Percentiles rank a stretch among this genome's conserved stretches.
phyloP scores from a whole-genome alignment of 1,140 invertebrate species.

The Danaus melanippus region DNA sequence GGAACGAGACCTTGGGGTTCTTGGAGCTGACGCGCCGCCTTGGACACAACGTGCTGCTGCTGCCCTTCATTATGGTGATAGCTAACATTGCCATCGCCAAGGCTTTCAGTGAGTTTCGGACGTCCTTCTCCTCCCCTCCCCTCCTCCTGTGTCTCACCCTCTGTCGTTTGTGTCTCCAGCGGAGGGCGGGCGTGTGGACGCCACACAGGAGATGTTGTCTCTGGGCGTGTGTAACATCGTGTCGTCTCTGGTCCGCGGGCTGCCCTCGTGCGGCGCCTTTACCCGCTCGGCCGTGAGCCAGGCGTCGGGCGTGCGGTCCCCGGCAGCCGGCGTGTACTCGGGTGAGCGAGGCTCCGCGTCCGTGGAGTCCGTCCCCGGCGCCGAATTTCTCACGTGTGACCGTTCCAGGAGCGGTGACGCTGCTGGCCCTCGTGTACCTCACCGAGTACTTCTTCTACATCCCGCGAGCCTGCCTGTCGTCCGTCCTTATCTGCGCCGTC shows the following conservation, averaged over 20 bases:
- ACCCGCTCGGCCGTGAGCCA: constrained; percentile 85
- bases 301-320: constrained; percentile 82
- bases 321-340: constrained; percentile 82
- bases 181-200: constrained; percentile 75
- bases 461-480: constrained; percentile 82
- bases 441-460: constrained; percentile 90
- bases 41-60: constrained; percentile 79
- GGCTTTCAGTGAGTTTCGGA: constrained; percentile 78
- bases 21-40: constrained; percentile 77
- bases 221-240: constrained; percentile 81
- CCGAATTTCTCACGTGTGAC: background rate
- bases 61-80: constrained; percentile 86
- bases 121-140: no score
- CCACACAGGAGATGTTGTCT: constrained; percentile 82
- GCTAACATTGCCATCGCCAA: constrained; percentile 92
- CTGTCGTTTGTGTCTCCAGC: constrained; percentile 37
- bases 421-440: constrained; percentile 80
- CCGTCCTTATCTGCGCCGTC: constrained; percentile 90
- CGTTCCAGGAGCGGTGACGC: constrained; percentile 73
- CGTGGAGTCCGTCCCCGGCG: constrained; percentile 13
- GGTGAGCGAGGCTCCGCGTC: constrained; percentile 48
- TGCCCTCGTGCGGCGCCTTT: constrained; percentile 86
- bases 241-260: constrained; percentile 81
- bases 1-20: constrained; percentile 76
- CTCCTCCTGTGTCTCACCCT: background rate